Evolutionary conservation across 1,140 invertebrate genomes (phyloP).

Genomic region (Ceratoteleas bidentatus): DNA sequence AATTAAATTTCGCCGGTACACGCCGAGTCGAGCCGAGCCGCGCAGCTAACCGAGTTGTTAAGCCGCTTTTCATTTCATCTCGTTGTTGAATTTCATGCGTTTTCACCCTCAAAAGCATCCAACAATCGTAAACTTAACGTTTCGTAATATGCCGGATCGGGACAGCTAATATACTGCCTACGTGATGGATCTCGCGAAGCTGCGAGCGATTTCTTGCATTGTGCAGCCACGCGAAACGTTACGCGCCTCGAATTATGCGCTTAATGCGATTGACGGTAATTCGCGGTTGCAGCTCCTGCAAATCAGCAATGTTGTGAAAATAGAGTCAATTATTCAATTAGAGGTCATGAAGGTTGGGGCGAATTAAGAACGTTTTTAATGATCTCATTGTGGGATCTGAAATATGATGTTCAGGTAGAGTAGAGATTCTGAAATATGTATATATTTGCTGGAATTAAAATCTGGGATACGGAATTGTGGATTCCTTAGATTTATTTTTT

Average conservation of each 20-base stretch:
- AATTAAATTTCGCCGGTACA: constrained; percentile 72
- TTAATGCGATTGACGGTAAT: constrained; percentile 15
- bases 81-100: constrained; percentile 60
- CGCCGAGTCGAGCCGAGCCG: constrained; percentile 19
- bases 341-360: too few relatives aligned
- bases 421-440: too few relatives aligned
- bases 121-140: constrained; percentile 56
- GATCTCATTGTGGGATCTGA: too few relatives aligned
- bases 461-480: too few relatives aligned
- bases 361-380: too few relatives aligned
- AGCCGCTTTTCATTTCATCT: constrained; percentile 63
- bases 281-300: not conserved
- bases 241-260: not conserved
- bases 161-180: constrained; percentile 45
- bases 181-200: constrained; percentile 32
- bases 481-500: too few relatives aligned
- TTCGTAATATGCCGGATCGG: constrained; percentile 55
- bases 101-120: constrained; percentile 57
- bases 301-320: too few relatives aligned
- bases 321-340: too few relatives aligned
- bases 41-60: constrained; percentile 53
- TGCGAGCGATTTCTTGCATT: constrained; percentile 13
- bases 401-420: too few relatives aligned
- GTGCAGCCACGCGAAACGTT: constrained; percentile 11
- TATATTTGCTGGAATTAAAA: too few relatives aligned